phyloP scores from a whole-genome alignment of 2,888 invertebrate species.

The Bembecia ichneumoniformis region DNA sequence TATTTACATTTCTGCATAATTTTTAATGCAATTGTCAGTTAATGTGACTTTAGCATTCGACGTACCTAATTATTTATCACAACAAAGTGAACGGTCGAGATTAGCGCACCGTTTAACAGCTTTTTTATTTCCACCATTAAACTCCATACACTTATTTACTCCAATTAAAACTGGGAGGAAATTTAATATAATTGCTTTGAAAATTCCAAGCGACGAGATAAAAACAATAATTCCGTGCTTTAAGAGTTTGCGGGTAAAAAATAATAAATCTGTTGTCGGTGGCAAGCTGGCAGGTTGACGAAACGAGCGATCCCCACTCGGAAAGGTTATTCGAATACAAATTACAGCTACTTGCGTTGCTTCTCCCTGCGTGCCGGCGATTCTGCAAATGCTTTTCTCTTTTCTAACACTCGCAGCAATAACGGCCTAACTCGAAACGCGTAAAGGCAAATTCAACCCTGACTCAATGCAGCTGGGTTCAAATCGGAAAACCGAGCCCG shows the following conservation, averaged over 20 bases:
- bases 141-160: constrained; percentile 28
- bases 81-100: not conserved
- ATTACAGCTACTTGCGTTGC: constrained; percentile 67
- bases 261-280: constrained; percentile 62
- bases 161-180: constrained; percentile 63
- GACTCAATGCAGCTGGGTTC: not conserved
- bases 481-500: not conserved
- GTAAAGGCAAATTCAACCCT: not conserved
- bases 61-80: not conserved
- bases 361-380: constrained; percentile 61
- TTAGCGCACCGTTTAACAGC: constrained; percentile 24
- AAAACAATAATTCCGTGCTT: constrained; percentile 71
- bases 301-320: constrained; percentile 66
- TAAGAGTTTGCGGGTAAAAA: constrained; percentile 60
- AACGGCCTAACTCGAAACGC: constrained; percentile 1
- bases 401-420: constrained; percentile 34
- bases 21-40: too few relatives aligned
- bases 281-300: constrained; percentile 46
- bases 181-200: constrained; percentile 67
- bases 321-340: constrained; percentile 69
- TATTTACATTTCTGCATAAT: too few relatives aligned
- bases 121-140: constrained; percentile 37
- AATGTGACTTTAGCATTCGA: not conserved
- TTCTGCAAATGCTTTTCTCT: constrained; percentile 67
- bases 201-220: constrained; percentile 64